Conservation (phyloP, 2,888 invertebrate species). For the Xiphydria camelus region DNA sequence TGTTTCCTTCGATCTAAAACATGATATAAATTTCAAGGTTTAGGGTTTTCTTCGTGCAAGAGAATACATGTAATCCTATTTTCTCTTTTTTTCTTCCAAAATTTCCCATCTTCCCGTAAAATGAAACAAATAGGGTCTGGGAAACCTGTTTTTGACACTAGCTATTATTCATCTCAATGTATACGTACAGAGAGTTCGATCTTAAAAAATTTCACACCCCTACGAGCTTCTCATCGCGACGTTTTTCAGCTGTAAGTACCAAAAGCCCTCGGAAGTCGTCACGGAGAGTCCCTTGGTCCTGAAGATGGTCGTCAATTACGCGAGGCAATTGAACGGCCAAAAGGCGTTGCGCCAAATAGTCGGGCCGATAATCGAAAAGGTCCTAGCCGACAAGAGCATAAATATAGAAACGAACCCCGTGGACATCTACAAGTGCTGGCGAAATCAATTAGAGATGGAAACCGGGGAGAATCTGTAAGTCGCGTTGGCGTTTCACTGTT, state of each 20-base stretch:
- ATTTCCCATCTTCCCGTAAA: too few species aligned
- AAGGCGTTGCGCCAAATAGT: conserved; percentile 71
- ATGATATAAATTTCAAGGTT: too few species aligned
- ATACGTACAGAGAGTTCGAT: too few species aligned
- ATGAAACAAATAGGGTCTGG: too few species aligned
- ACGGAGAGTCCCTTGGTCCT: conserved; percentile 73
- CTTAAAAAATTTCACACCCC: not conserved
- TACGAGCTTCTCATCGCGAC: conserved; percentile 12
- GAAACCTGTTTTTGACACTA: too few species aligned
- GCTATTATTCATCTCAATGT: too few species aligned
- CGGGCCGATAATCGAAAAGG: conserved; percentile 69
- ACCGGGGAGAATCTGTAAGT: conserved; percentile 72
- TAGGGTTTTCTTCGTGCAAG: too few species aligned
- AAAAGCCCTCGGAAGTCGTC: conserved; percentile 72
- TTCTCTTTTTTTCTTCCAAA: too few species aligned
- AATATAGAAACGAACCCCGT: conserved; percentile 76
- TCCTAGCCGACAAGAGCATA: conserved; percentile 67
- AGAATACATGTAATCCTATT: too few species aligned
- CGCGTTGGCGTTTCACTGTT: too few species aligned
- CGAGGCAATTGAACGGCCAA: conserved; percentile 70
- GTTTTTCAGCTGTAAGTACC: conserved; percentile 65
- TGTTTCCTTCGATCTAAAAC: too few species aligned
- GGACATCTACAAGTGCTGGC: conserved; percentile 78
- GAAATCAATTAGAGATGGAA: conserved; percentile 74
- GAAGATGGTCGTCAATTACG: conserved; percentile 75